phyloP scores from a whole-genome alignment of 2,888 invertebrate species.

The Drosophila maculinotata region DNA sequence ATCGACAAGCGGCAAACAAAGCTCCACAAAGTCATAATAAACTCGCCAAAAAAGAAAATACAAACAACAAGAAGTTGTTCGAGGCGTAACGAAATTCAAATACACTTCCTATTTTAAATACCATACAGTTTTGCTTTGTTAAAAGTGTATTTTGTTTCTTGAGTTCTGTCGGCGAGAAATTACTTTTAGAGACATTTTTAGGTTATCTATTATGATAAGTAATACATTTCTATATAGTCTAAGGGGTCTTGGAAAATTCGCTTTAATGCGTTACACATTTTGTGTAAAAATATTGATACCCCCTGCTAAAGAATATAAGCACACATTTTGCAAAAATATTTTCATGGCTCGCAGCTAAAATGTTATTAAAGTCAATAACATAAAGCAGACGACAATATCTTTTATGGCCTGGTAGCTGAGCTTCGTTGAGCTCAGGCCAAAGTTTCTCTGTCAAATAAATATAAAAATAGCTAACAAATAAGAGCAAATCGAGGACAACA shows the following conservation, averaged over 20 bases:
- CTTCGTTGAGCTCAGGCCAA: constrained; percentile 4
- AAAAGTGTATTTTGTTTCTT: too few relatives aligned
- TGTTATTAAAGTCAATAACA: constrained; percentile 75
- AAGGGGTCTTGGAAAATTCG: too few relatives aligned
- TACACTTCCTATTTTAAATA: neutral
- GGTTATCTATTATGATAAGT: too few relatives aligned
- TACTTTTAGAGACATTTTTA: too few relatives aligned
- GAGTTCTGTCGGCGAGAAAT: too few relatives aligned
- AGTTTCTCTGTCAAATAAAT: constrained; percentile 55
- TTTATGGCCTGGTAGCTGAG: constrained; percentile 12
- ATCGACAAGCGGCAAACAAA: constrained; percentile 38
- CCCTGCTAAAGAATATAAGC: constrained; percentile 3
- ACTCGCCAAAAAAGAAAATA: constrained; percentile 8
- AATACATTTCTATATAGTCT: too few relatives aligned
- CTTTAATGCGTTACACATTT: neutral
- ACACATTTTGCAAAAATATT: constrained; percentile 62
- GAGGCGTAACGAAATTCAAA: neutral
- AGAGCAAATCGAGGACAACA: constrained; percentile 44
- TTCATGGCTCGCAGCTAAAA: constrained; percentile 68
- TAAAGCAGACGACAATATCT: constrained; percentile 50
- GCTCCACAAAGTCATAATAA: constrained; percentile 31
- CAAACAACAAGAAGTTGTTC: neutral
- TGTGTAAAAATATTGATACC: neutral
- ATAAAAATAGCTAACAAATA: constrained; percentile 68
- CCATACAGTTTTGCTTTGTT: too few relatives aligned